Evolutionary conservation across 2,888 invertebrate genomes (phyloP), one percentile per base, ranked within the genome.

Genomic region (Pseudococcus jackbeardsleyi): DNA sequence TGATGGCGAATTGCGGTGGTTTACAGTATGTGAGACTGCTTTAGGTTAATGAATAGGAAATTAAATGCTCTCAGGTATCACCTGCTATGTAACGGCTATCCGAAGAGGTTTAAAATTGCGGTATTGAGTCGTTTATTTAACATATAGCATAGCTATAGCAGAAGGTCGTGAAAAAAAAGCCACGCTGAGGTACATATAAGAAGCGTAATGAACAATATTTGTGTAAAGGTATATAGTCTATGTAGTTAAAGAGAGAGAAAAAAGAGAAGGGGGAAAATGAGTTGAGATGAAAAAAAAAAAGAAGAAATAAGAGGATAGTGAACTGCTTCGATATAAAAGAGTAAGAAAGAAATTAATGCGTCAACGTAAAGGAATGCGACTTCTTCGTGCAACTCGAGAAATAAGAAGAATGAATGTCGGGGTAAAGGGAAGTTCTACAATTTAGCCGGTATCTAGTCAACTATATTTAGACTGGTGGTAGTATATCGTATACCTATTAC

Each of bases 371-470:
- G 79, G 79, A 82, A 82, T 82, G 79, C 79, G 79, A 82, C 79
- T 82, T 82, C 79, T 82, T 82, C 79, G 79, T 82, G 79, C 79
- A 82, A 82, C 79, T 82, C 79, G 79, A 82, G 79, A 82, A 46
- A 82, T 82, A 82, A 33, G 79, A 11, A 19, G 79, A 72, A 82
- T 22, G 42, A 82, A 9, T 46, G 15, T 82, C 79, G 9, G 79
- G 79, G 79, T 11, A 22, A 46, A 82, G 79, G 79, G 79, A 82
- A 82, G 79, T 82, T 82, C 79, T 82, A 82, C 79, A 82, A 82
- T 82, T 82, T 82, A 82, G 79, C 79, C 79, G 79, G 79, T 82
- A 82, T 82, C 79, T 82, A 82, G 79, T 82, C 79, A 82, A 82
- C 79, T 82, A 82, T 82, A 82, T 82, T 82, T 82, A 82, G 79